Evolutionary conservation across 2,113 vertebrate genomes (phyloP).

Genomic region (Nerophis ophidion): DNA sequence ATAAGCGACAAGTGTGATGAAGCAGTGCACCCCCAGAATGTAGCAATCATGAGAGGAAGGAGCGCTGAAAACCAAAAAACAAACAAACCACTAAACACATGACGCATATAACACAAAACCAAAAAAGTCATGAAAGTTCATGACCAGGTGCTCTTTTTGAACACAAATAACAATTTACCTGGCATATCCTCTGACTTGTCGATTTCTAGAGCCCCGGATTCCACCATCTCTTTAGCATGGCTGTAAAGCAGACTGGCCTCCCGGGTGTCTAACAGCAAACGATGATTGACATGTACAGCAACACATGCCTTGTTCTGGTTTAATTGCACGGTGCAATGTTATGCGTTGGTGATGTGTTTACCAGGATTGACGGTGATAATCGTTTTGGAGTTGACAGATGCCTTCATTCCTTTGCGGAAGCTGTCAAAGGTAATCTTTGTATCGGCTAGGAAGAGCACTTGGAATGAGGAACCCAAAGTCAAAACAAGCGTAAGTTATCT

Average conservation of each 20-base stretch:
- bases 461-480: constrained; percentile 33
- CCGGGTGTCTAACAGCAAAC: constrained; percentile 77
- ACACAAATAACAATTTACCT: constrained; percentile 65
- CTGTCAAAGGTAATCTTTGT: constrained; percentile 89
- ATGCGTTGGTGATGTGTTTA: constrained; percentile 56
- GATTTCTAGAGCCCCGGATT: constrained; percentile 69
- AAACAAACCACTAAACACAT: too few species aligned
- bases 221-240: constrained; percentile 77
- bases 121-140: too few species aligned
- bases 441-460: constrained; percentile 94
- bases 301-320: constrained; percentile 1
- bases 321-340: not conserved
- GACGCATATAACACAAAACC: too few species aligned
- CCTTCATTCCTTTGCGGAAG: constrained; percentile 87
- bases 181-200: constrained; percentile 74
- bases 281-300: constrained; percentile 8
- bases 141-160: too few species aligned
- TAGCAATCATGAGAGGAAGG: too few species aligned
- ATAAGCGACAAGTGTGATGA: too few species aligned
- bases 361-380: constrained; percentile 93
- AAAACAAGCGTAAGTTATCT: constrained; percentile 37
- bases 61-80: too few species aligned
- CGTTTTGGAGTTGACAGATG: constrained; percentile 87
- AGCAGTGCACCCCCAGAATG: too few species aligned
- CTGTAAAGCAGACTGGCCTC: constrained; percentile 83